These are phyloP conservation scores for Cryptoprocta ferox DNA, from an alignment of 2,797 vertebrate genomes.

Conservation along the genomic window DNA sequence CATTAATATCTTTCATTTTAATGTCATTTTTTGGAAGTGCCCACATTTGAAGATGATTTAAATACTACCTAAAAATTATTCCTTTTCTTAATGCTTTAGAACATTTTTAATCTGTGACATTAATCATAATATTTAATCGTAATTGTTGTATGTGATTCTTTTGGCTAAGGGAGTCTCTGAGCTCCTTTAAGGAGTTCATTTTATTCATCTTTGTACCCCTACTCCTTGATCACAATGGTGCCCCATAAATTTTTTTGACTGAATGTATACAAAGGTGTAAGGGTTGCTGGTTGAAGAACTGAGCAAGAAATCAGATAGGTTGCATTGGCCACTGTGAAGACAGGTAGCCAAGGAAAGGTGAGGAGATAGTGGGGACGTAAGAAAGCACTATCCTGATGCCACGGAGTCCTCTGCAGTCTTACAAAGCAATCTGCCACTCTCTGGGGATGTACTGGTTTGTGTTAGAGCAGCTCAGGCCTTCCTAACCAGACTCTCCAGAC, in stretches of 20 bases:
- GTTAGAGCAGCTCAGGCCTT: not conserved
- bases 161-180: not conserved
- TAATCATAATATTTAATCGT: conserved; percentile 2
- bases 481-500: not conserved
- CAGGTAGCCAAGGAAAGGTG: not conserved
- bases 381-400: not conserved
- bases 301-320: not conserved
- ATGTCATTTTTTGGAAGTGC: not conserved
- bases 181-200: not conserved
- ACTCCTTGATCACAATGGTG: not conserved
- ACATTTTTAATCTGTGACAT: conserved; percentile 2
- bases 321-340: not conserved
- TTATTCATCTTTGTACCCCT: not conserved
- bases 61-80: conserved; percentile 7
- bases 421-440: not conserved
- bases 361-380: not conserved
- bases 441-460: not conserved
- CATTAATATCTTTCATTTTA: conserved; percentile 42
- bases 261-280: not conserved
- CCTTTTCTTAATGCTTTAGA: not conserved
- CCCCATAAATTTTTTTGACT: not conserved
- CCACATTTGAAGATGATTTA: conserved; percentile 35
- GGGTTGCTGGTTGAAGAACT: not conserved
- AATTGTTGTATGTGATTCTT: not conserved
- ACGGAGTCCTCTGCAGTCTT: not conserved